Percentiles rank a stretch among this genome's conserved stretches.
phyloP scores from a whole-genome alignment of 2,797 vertebrate genomes.

The Sandelia bainsii region DNA sequence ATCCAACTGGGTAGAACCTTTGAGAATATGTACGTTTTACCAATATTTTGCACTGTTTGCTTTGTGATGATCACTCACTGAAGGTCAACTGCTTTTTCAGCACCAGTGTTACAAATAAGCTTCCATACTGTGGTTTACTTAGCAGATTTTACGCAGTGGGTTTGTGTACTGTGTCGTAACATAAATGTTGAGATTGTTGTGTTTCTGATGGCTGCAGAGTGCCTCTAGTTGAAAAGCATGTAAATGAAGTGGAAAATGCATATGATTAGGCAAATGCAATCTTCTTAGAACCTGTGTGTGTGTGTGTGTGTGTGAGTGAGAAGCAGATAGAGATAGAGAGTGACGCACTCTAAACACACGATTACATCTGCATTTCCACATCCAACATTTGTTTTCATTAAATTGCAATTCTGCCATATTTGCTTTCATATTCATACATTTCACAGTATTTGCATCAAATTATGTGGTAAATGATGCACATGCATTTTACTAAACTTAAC shows the following conservation, averaged over 20 bases:
- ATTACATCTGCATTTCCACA: slow-evolving; percentile 77
- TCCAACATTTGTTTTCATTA: slow-evolving; percentile 79
- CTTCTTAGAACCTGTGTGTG: slow-evolving; percentile 33
- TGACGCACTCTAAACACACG: slow-evolving; percentile 69
- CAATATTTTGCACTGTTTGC: too few relatives aligned
- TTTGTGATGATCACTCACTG: too few relatives aligned
- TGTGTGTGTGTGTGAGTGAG: slow-evolving; percentile 55
- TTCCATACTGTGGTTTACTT: neutral
- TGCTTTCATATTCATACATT: slow-evolving; percentile 69
- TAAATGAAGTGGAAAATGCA: slow-evolving; percentile 81
- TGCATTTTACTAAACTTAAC: slow-evolving; percentile 62
- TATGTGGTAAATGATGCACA: slow-evolving; percentile 73
- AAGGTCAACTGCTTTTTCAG: too few relatives aligned
- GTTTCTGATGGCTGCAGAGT: slow-evolving; percentile 57
- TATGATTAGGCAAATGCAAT: slow-evolving; percentile 72
- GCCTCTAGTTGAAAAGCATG: slow-evolving; percentile 70
- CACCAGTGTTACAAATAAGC: neutral
- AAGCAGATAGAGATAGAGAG: slow-evolving; percentile 47
- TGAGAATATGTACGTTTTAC: too few relatives aligned
- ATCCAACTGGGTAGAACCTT: too few relatives aligned
- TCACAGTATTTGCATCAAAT: slow-evolving; percentile 71
- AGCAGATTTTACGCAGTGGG: slow-evolving; percentile 2
- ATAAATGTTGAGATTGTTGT: slow-evolving; percentile 56
- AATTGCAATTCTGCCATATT: slow-evolving; percentile 71
- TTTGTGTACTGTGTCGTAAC: slow-evolving; percentile 9